A percentile compares a stretch with the other conserved stretches of the same genome.
phyloP scores from a whole-genome alignment of 2,888 invertebrate genomes.

The Leucoma salicis region DNA sequence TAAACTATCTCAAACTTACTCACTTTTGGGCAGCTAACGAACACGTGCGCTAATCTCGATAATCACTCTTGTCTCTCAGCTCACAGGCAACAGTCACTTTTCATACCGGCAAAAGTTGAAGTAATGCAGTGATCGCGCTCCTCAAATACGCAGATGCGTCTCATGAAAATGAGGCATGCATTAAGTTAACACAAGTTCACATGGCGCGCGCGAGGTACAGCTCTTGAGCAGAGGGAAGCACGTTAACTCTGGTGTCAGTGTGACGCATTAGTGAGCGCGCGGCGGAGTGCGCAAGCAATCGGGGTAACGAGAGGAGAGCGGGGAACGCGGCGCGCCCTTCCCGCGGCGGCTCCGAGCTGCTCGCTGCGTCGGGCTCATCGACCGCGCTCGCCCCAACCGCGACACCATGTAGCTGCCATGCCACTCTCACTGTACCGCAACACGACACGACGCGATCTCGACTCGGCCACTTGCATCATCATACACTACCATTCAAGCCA shows the following conservation, averaged over 20 bases:
- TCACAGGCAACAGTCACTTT: constrained; percentile 68
- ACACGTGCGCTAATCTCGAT: constrained; percentile 70
- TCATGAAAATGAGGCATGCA: constrained; percentile 26
- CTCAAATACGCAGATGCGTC: constrained; percentile 27
- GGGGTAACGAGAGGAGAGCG: constrained; percentile 54
- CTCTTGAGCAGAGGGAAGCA: constrained; percentile 46
- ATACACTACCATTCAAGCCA: constrained; percentile 23
- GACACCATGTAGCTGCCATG: constrained; percentile 18
- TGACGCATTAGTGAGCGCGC: constrained; percentile 82
- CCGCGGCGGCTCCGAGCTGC: constrained; percentile 68
- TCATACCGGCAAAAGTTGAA: constrained; percentile 40
- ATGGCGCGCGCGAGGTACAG: constrained; percentile 70
- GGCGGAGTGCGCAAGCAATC: constrained; percentile 71
- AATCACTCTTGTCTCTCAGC: constrained; percentile 49
- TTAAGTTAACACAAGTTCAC: constrained; percentile 72
- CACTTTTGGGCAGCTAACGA: constrained; percentile 50
- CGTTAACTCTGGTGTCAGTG: constrained; percentile 68
- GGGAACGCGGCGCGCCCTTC: constrained; percentile 52
- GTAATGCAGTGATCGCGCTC: constrained; percentile 20
- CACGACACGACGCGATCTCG: constrained; percentile 50
- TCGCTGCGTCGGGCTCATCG: constrained; percentile 79
- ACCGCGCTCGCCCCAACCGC: constrained; percentile 37
- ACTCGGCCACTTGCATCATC: constrained; percentile 29
- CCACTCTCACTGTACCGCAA: constrained; percentile 67
- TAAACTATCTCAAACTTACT: constrained; percentile 73